Percentiles rank a stretch among this genome's conserved stretches.
Conservation (phyloP, 2,113 vertebrate genomes). For the Labeo rohita region DNA sequence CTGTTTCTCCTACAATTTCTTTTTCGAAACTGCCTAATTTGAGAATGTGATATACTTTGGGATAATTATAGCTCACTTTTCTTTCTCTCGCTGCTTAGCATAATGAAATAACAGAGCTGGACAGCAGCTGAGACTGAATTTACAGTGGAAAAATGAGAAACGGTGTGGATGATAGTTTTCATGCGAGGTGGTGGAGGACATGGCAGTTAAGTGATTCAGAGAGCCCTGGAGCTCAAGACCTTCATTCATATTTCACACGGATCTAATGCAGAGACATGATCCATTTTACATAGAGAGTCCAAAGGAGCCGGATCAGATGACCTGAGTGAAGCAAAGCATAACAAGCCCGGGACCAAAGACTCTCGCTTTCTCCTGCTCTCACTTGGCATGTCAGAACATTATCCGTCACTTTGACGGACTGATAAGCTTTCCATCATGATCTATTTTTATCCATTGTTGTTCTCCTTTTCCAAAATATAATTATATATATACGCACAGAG, state of each 20-base stretch:
- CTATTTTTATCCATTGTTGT: neutral
- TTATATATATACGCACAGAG: neutral
- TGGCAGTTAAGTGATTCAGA: constrained; percentile 38
- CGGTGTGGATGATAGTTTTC: neutral
- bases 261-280: constrained; percentile 25
- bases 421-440: neutral
- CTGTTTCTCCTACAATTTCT: neutral
- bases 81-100: neutral
- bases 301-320: constrained; percentile 36
- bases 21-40: neutral
- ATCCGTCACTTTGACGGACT: neutral
- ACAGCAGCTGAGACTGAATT: neutral
- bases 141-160: neutral
- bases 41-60: neutral
- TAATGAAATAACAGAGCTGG: constrained; percentile 1
- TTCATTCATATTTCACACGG: constrained; percentile 49
- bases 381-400: constrained; percentile 8
- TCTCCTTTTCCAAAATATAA: neutral
- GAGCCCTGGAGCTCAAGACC: constrained; percentile 30
- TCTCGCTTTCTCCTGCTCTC: constrained; percentile 41
- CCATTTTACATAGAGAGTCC: constrained; percentile 39
- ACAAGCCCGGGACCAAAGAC: constrained; percentile 29
- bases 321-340: constrained; percentile 46
- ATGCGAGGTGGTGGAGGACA: constrained; percentile 1
- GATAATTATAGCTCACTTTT: neutral